Conservation (phyloP, 2,113 vertebrate species). For the Notarius lentiginosus region DNA sequence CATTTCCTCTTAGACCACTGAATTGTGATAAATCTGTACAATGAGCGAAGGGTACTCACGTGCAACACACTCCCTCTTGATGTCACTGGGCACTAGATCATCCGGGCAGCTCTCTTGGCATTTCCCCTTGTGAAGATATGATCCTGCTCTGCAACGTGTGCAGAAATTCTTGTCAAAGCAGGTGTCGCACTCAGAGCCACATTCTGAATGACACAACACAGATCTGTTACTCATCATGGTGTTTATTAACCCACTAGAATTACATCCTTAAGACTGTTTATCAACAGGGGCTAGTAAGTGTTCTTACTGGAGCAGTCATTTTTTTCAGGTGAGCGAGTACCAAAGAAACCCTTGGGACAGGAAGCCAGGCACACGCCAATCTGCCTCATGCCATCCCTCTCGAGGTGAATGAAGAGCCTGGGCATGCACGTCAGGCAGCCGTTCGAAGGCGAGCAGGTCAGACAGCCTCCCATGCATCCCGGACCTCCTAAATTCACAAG, state of each 20-base stretch:
- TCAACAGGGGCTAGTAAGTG: conserved; percentile 2
- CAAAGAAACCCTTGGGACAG: conserved; percentile 93
- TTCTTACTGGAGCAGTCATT: conserved; percentile 97
- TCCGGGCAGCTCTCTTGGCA: conserved; percentile 95
- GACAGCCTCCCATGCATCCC: conserved; percentile 93
- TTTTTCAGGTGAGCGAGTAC: conserved; percentile 92
- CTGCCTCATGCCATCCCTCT: conserved; percentile 97
- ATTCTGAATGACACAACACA: conserved; percentile 83
- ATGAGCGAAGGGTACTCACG: conserved; percentile 62
- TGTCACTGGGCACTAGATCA: conserved; percentile 83
- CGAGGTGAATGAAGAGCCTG: conserved; percentile 95
- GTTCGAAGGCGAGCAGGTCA: conserved; percentile 96
- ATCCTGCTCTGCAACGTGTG: conserved; percentile 92
- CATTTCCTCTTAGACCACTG: neutral
- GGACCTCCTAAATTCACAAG: conserved; percentile 86
- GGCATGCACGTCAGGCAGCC: conserved; percentile 97
- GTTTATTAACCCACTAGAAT: neutral
- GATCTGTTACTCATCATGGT: conserved; percentile 20
- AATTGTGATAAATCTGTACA: neutral
- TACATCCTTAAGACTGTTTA: neutral
- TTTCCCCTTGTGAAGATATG: conserved; percentile 93
- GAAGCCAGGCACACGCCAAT: conserved; percentile 94
- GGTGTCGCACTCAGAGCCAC: conserved; percentile 95
- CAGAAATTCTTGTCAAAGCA: conserved; percentile 99
- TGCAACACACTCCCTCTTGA: conserved; percentile 86